These are phyloP conservation scores for Potamilus streckersoni DNA, from an alignment of 1,140 invertebrate genomes.

Conservation along the genomic window DNA sequence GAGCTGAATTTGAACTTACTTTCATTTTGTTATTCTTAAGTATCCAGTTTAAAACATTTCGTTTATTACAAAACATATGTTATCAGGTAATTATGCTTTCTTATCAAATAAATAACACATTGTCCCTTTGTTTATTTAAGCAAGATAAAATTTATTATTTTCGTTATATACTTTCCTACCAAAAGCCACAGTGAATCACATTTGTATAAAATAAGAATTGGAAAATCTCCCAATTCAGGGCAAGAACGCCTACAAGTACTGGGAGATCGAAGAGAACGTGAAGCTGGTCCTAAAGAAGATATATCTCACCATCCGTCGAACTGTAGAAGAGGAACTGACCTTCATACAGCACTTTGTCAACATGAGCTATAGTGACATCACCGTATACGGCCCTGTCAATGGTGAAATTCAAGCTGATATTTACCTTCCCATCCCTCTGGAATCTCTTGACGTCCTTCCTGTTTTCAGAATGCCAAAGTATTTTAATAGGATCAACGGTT, in stretches of 20 bases:
- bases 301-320: constrained; percentile 11
- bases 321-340: constrained; percentile 34
- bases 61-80: too few species aligned
- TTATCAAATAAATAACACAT: too few species aligned
- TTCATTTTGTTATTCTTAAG: too few species aligned
- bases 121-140: too few species aligned
- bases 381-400: constrained; percentile 83
- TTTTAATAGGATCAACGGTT: constrained; percentile 27
- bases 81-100: too few species aligned
- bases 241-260: constrained; percentile 43
- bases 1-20: too few species aligned
- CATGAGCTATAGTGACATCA: constrained; percentile 46
- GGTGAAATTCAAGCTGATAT: constrained; percentile 85
- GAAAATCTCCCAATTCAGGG: constrained; percentile 21
- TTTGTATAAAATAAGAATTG: too few species aligned
- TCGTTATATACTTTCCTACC: too few species aligned
- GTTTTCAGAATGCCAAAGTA: constrained; percentile 25
- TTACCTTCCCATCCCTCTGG: constrained; percentile 89
- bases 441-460: constrained; percentile 87
- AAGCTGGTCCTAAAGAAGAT: constrained; percentile 13
- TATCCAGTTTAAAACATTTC: too few species aligned
- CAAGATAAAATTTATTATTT: too few species aligned
- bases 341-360: constrained; percentile 34
- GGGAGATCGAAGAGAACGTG: constrained; percentile 36
- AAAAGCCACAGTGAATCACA: too few species aligned